Evolutionary conservation across 2,888 invertebrate genomes (phyloP).

Genomic region (Cotesia congregata): DNA sequence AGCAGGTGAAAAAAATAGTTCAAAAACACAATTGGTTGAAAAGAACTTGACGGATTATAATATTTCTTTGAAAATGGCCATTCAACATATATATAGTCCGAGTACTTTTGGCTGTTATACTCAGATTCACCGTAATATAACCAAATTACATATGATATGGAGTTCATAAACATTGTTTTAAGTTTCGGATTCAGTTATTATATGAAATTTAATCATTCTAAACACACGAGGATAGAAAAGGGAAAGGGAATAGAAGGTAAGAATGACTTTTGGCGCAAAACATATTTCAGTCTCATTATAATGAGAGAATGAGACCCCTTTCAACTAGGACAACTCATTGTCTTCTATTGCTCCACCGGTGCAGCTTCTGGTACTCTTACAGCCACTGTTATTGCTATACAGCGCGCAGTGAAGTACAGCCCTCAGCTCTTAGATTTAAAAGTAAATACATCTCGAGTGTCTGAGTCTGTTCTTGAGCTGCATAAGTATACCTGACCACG

Average conservation of each 20-base stretch:
- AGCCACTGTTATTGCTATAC: not conserved
- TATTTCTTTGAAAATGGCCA: no score
- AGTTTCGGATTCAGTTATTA: not conserved
- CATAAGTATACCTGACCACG: constrained; percentile 33
- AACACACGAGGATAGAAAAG: not conserved
- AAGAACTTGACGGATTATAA: no score
- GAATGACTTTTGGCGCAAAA: constrained; percentile 12
- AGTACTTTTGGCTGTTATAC: no score
- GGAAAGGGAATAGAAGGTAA: constrained; percentile 1
- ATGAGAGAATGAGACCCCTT: constrained; percentile 24
- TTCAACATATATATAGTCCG: no score
- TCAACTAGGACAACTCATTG: constrained; percentile 32
- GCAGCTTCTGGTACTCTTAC: not conserved
- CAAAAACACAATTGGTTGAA: no score
- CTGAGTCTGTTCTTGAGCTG: constrained; percentile 21
- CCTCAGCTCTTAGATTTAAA: constrained; percentile 21
- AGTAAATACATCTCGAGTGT: constrained; percentile 27
- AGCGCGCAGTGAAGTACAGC: not conserved
- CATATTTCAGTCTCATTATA: constrained; percentile 22
- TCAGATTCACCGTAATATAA: no score
- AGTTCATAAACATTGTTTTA: not conserved
- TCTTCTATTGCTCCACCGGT: not conserved
- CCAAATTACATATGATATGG: no score
- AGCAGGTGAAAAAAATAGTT: no score
- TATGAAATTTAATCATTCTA: not conserved